These are phyloP conservation scores for Tachyglossus aculeatus DNA, from an alignment of 2,797 vertebrate species.

Conservation along the genomic window DNA sequence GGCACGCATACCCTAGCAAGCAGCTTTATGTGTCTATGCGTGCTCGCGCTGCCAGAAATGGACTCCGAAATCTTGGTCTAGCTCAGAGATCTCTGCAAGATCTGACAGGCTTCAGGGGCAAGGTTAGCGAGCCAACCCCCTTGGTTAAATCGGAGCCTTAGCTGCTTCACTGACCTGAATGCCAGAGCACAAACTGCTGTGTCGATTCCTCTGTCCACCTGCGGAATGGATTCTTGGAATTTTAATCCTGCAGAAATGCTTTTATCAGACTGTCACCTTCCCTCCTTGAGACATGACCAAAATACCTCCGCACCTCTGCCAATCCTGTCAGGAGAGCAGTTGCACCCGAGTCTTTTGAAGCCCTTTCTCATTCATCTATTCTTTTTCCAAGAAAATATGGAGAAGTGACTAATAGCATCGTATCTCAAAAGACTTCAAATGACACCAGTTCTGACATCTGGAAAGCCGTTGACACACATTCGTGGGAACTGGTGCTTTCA, in stretches of 20 bases:
- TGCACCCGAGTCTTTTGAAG: conserved; percentile 41
- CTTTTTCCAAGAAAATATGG: conserved; percentile 29
- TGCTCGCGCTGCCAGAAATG: neutral
- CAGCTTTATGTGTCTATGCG: no score
- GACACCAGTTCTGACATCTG: conserved; percentile 13
- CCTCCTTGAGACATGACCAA: conserved; percentile 15
- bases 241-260: conserved; percentile 13
- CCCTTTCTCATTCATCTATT: conserved; percentile 29
- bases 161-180: neutral
- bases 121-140: conserved; percentile 3
- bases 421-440: conserved; percentile 26
- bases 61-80: neutral
- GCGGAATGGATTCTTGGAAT: conserved; percentile 12
- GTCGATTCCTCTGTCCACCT: neutral
- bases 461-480: neutral
- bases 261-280: conserved; percentile 22
- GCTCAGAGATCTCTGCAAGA: no score
- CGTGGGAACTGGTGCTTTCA: neutral
- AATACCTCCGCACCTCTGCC: neutral
- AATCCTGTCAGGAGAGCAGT: conserved; percentile 20
- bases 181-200: neutral
- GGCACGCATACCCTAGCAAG: no score
- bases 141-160: conserved; percentile 18
- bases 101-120: accelerated
- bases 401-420: conserved; percentile 23